Evolutionary conservation across 53 echinoderm and acorn worm genomes (phyloP).

Genomic region (Echinarachnius parma): DNA sequence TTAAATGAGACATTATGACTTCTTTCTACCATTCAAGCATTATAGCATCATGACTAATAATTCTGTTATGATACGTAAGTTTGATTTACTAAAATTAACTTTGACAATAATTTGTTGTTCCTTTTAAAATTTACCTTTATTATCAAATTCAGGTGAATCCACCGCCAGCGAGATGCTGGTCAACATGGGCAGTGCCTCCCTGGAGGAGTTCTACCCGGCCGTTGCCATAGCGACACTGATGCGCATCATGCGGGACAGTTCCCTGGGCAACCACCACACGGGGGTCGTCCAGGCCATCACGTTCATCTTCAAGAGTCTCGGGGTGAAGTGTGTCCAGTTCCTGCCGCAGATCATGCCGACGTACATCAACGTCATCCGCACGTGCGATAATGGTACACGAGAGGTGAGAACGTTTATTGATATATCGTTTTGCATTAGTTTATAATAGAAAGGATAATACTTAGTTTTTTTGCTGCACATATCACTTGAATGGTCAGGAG

Average conservation of each 20-base stretch:
- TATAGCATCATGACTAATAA: too few relatives aligned
- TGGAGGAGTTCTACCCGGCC: conserved; percentile 98
- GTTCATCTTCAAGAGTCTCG: conserved; percentile 98
- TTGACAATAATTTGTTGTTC: too few relatives aligned
- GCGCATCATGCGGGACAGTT: conserved; percentile 90
- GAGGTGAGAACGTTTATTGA: too few relatives aligned
- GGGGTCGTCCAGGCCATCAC: conserved; percentile 96
- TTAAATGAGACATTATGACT: too few relatives aligned
- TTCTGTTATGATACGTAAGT: too few relatives aligned
- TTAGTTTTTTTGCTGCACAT: too few relatives aligned
- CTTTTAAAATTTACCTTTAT: too few relatives aligned
- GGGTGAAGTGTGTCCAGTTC: conserved; percentile 98
- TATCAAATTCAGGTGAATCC: conserved; percentile 59
- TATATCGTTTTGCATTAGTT: too few relatives aligned
- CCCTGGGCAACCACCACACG: conserved; percentile 90
- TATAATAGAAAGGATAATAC: too few relatives aligned
- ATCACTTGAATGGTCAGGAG: too few relatives aligned
- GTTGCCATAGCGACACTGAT: conserved; percentile 98
- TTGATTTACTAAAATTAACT: too few relatives aligned
- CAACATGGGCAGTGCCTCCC: conserved; percentile 86
- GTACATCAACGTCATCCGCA: conserved; percentile 83
- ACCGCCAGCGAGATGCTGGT: conserved; percentile 95
- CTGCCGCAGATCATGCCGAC: conserved; percentile 99
- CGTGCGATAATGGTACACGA: conserved; percentile 83
- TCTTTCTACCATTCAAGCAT: too few relatives aligned